Evolutionary conservation across 1,140 invertebrate species (phyloP).

Genomic region (Matsumurasca onukii): DNA sequence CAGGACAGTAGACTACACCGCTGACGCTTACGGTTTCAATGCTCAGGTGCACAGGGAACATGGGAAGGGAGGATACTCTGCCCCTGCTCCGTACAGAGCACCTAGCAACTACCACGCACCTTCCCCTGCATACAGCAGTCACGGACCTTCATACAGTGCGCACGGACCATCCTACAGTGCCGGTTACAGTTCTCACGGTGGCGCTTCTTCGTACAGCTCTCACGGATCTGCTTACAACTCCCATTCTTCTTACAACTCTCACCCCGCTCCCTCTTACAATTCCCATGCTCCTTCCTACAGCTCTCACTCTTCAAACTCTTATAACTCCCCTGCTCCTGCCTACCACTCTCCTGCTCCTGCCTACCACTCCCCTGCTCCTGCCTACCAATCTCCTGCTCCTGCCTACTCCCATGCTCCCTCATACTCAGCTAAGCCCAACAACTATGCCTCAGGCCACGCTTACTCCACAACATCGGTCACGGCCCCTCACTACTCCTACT

Average conservation of each 20-base stretch:
- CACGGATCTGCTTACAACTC: slow-evolving; percentile 31
- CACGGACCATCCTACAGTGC: slow-evolving; percentile 25
- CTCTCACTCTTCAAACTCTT: slow-evolving; percentile 32
- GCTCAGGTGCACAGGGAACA: slow-evolving; percentile 18
- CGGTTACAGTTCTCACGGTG: no score
- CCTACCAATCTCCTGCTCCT: slow-evolving; percentile 15
- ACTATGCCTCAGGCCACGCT: background rate
- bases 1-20: slow-evolving; percentile 38
- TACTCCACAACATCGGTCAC: slow-evolving; percentile 20
- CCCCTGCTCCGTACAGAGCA: slow-evolving; percentile 45
- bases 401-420: slow-evolving; percentile 23
- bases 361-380: slow-evolving; percentile 36
- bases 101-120: slow-evolving; percentile 42
- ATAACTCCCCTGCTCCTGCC: background rate
- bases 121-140: slow-evolving; percentile 28
- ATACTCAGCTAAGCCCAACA: background rate
- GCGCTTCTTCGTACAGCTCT: slow-evolving; percentile 13
- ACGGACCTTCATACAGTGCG: slow-evolving; percentile 30
- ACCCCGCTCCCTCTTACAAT: slow-evolving; percentile 34
- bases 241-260: slow-evolving; percentile 35
- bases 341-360: background rate
- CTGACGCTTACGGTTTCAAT: slow-evolving; percentile 24
- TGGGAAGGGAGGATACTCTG: slow-evolving; percentile 35
- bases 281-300: slow-evolving; percentile 34
- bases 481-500: slow-evolving; percentile 16